Conservation (phyloP, 2,888 invertebrate genomes). For the Lagria hirta region DNA sequence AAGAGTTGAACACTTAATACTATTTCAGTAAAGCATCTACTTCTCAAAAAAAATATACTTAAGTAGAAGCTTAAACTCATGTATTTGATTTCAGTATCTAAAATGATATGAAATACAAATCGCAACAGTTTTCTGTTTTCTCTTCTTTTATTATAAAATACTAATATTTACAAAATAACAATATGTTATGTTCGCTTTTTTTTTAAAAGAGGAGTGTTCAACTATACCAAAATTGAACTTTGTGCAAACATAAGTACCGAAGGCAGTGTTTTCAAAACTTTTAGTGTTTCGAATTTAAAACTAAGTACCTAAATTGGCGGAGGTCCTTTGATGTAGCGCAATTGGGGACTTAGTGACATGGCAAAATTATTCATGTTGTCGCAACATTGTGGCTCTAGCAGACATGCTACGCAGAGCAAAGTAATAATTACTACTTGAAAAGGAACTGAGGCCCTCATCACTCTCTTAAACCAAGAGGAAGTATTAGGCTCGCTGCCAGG, state of each 20-base stretch:
- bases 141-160: conserved; percentile 38
- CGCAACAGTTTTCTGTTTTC: too few species aligned
- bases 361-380: conserved; percentile 76
- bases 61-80: conserved; percentile 14
- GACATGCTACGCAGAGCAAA: conserved; percentile 70
- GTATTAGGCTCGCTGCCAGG: conserved; percentile 58
- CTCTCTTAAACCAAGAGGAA: conserved; percentile 69
- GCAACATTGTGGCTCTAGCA: conserved; percentile 77
- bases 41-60: conserved; percentile 16
- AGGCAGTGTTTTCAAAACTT: conserved; percentile 23
- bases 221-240: conserved; percentile 3
- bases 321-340: conserved; percentile 79
- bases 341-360: conserved; percentile 74
- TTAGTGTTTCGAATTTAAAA: conserved; percentile 8
- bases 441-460: conserved; percentile 71
- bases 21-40: conserved; percentile 20
- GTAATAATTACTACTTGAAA: conserved; percentile 75
- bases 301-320: conserved; percentile 68
- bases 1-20: conserved; percentile 4
- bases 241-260: conserved; percentile 28
- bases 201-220: too few species aligned
- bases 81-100: conserved; percentile 22
- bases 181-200: conserved; percentile 36
- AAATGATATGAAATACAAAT: conserved; percentile 28
- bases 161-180: conserved; percentile 39